Conservation (phyloP, 2,888 invertebrate genomes). For the Hecatera dysodea region DNA sequence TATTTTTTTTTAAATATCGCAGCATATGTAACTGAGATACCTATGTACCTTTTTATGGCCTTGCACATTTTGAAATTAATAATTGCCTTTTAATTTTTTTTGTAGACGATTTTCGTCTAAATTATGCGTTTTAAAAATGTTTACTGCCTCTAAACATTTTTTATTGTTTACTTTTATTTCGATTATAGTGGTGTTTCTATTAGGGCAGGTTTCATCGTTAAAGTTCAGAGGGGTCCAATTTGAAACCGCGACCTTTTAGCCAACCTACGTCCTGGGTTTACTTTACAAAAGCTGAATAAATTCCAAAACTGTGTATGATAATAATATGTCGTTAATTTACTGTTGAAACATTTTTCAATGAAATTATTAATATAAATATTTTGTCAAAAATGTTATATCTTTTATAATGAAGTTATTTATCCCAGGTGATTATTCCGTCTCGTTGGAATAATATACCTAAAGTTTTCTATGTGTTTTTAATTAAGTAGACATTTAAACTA, state of each 20-base stretch:
- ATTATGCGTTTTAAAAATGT: no score
- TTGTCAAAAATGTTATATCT: background rate
- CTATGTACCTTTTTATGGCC: no score
- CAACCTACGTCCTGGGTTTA: background rate
- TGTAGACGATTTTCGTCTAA: no score
- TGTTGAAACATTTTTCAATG: constrained; percentile 1
- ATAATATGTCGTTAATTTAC: background rate
- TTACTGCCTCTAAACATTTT: background rate
- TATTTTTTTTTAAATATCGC: no score
- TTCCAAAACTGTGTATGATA: background rate
- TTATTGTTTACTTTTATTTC: background rate
- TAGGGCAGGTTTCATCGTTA: background rate
- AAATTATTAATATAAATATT: constrained; percentile 1
- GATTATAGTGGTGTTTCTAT: background rate
- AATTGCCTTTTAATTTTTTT: no score
- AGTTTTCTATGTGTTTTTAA: background rate
- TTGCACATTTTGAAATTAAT: no score
- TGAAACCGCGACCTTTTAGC: constrained; percentile 23
- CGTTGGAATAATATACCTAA: background rate
- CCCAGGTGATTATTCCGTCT: background rate
- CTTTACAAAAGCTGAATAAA: constrained; percentile 12
- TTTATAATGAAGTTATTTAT: constrained; percentile 7
- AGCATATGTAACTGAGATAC: no score
- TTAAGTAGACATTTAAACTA: background rate
- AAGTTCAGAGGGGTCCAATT: constrained; percentile 27